Evolutionary conservation across 2,888 invertebrate genomes (phyloP), one percentile per base, ranked within the genome.

Genomic region (Seladonia tumulorum): DNA sequence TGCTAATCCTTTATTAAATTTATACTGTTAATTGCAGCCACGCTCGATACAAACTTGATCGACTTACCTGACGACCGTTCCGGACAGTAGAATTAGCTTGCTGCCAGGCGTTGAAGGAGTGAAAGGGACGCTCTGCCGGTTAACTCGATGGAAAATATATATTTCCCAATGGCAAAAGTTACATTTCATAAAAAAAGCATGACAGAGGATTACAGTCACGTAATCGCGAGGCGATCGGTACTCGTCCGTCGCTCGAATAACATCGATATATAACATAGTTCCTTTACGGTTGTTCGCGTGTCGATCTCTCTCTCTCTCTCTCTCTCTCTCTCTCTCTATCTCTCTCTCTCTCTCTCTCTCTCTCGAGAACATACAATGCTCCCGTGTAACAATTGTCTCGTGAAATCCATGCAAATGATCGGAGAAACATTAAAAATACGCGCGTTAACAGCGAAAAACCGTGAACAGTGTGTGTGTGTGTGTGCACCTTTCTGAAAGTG

Each of bases 181-280:
- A 85, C 85, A 85, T 84, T 85, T 68, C 85, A 85, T 86, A 86
- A 73, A 85, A 79, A 86, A 86, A 81, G 75, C 86, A 85, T 85
- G 75, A 81, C 85, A 85, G 68, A 85, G n/a, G 45, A 79, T 60
- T 76, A 85, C 75, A 68, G 22, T 82, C 53, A 63, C 29, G 53
- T 39, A 22, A 83, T 60, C 73, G 82, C 53, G 70, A 60, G 22
- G 53, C 83, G 75, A 77, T 78, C 14, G 79, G 63, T 42, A 29
- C 74, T 49, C 25, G 47, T 63, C 68, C 42, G 45, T 76, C 74
- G 53, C 25, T 85, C 80, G 80, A 85, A 72, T 86, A 86, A 81
- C 60, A 75, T 79, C 76, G 60, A 73, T 79, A 60, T 22, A 53
- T 53, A 53, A 53, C 25, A 63, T 14, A 39, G 68, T 42, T 70